These are phyloP conservation scores for Malthinus flaveolus DNA, from an alignment of 2,888 invertebrate genomes.

Conservation along the genomic window DNA sequence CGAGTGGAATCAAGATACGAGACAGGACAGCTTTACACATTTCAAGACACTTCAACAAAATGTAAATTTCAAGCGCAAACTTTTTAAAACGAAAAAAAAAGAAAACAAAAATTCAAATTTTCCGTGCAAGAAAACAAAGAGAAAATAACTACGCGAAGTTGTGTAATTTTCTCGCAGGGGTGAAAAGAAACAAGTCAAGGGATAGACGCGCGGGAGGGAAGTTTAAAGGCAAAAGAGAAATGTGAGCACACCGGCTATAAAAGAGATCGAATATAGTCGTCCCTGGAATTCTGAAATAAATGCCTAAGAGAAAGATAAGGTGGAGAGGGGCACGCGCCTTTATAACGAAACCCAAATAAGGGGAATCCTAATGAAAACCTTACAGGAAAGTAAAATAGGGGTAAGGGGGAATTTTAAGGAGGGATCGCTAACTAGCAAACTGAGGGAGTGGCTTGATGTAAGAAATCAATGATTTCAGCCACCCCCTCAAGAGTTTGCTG, in stretches of 20 bases:
- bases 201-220: conserved; percentile 8
- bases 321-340: conserved; percentile 26
- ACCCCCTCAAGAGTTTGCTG: conserved; percentile 28
- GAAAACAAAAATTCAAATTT: conserved; percentile 3
- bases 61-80: conserved; percentile 2
- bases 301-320: conserved; percentile 29
- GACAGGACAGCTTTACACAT: conserved; percentile 8
- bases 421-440: conserved; percentile 39
- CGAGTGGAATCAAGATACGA: conserved; percentile 2
- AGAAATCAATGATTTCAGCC: conserved; percentile 50
- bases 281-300: conserved; percentile 29
- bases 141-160: conserved; percentile 5
- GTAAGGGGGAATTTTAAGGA: conserved; percentile 42
- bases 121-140: not conserved
- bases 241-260: conserved; percentile 21
- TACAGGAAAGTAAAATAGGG: conserved; percentile 29
- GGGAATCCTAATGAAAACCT: conserved; percentile 31
- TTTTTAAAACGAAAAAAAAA: conserved; percentile 2
- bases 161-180: conserved; percentile 7
- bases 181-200: conserved; percentile 4
- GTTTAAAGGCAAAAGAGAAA: conserved; percentile 20
- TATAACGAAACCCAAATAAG: conserved; percentile 28
- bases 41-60: conserved; percentile 10
- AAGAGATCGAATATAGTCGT: conserved; percentile 28
- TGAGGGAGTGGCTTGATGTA: conserved; percentile 50